These are phyloP conservation scores for Sebastes hopkinsi DNA, from an alignment of 2,797 vertebrate genomes.

Conservation along the genomic window DNA sequence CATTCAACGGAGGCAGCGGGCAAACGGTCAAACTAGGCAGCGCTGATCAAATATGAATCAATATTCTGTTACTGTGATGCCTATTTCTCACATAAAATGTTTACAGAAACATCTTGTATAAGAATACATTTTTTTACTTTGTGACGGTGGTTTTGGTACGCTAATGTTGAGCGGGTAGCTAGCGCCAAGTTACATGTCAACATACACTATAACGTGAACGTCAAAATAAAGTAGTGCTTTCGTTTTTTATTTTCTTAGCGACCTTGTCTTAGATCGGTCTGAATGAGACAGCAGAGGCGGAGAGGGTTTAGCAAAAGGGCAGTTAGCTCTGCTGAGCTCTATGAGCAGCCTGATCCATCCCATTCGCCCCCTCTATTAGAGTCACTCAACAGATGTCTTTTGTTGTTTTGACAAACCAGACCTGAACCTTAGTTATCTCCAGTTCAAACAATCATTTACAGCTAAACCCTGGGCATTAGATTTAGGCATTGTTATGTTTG, in stretches of 20 bases:
- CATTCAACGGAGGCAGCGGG: no score
- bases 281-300: no score
- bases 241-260: not conserved
- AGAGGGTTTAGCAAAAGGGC: not conserved
- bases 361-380: not conserved
- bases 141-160: no score
- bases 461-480: no score
- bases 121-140: no score
- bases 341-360: not conserved
- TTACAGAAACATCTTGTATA: no score
- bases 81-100: no score
- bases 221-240: not conserved
- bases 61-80: no score
- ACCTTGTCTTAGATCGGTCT: not conserved
- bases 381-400: not conserved
- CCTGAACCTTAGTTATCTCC: not conserved
- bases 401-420: not conserved
- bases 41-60: no score
- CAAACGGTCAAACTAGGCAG: no score
- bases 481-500: not conserved
- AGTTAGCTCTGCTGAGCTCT: not conserved
- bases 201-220: not conserved
- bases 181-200: no score
- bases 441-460: not conserved
- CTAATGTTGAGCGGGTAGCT: no score